A percentile compares a stretch with the other conserved stretches of the same genome.
phyloP scores from a whole-genome alignment of 2,797 vertebrate species.

The Pogonophryne albipinna region DNA sequence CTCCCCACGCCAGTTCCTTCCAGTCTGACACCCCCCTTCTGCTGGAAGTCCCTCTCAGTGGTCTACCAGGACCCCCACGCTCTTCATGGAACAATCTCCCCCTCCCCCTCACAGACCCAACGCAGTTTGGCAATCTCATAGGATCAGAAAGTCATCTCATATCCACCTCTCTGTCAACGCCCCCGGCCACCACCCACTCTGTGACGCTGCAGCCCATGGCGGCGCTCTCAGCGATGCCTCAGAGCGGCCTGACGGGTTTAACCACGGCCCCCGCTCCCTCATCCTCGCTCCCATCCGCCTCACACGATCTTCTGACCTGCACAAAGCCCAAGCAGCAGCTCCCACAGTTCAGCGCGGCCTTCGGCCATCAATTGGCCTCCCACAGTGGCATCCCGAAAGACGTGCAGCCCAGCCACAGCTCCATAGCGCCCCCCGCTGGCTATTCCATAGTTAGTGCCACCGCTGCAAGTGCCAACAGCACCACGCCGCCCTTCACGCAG shows the following conservation, averaged over 20 bases:
- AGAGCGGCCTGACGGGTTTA: slow-evolving; percentile 90
- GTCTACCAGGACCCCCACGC: slow-evolving; percentile 90
- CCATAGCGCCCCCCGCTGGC: slow-evolving; percentile 96
- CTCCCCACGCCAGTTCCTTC: slow-evolving; percentile 91
- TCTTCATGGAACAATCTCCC: slow-evolving; percentile 95
- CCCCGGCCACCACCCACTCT: slow-evolving; percentile 93
- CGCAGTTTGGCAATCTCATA: slow-evolving; percentile 94
- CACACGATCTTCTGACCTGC: slow-evolving; percentile 91
- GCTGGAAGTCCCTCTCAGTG: slow-evolving; percentile 94
- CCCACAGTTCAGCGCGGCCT: slow-evolving; percentile 99
- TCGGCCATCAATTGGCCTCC: slow-evolving; percentile 97
- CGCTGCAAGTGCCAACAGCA: slow-evolving; percentile 93
- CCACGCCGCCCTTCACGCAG: slow-evolving; percentile 91
- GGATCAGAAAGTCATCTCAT: slow-evolving; percentile 95
- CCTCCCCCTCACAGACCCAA: slow-evolving; percentile 91
- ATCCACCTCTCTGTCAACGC: slow-evolving; percentile 97
- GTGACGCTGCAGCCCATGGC: slow-evolving; percentile 95
- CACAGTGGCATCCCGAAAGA: slow-evolving; percentile 99
- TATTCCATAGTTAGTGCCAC: slow-evolving; percentile 95
- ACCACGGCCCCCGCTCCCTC: slow-evolving; percentile 85
- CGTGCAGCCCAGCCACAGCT: slow-evolving; percentile 99
- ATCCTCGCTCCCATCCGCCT: slow-evolving; percentile 87
- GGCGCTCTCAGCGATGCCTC: slow-evolving; percentile 93
- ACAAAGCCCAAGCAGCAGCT: slow-evolving; percentile 96
- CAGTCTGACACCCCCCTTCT: slow-evolving; percentile 94